phyloP scores from a whole-genome alignment of 2,888 invertebrate genomes.

The Lycaena phlaeas region DNA sequence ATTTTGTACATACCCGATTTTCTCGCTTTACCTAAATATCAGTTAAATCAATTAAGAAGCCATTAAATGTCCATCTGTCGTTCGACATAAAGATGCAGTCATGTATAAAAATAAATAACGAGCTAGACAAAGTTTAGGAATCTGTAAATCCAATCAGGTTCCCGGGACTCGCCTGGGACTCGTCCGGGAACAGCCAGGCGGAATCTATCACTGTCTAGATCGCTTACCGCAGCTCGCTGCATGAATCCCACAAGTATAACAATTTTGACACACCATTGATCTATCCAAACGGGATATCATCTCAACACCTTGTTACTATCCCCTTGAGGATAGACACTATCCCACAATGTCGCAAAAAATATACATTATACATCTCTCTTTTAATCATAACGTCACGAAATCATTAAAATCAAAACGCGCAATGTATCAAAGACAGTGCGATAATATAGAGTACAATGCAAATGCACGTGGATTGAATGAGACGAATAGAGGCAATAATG shows the following conservation, averaged over 20 bases:
- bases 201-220: conserved; percentile 62
- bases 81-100: no score
- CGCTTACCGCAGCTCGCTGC: conserved; percentile 39
- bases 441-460: conserved; percentile 5
- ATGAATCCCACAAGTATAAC: conserved; percentile 62
- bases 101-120: neutral
- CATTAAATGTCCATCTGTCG: no score
- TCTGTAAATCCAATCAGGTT: conserved; percentile 16
- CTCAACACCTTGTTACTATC: conserved; percentile 53
- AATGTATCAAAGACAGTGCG: conserved; percentile 15
- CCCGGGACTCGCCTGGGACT: conserved; percentile 16
- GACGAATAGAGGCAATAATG: conserved; percentile 18
- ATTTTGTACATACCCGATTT: no score
- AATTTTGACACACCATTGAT: conserved; percentile 69
- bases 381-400: conserved; percentile 7
- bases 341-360: neutral
- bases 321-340: conserved; percentile 42
- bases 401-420: conserved; percentile 5
- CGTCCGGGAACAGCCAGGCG: conserved; percentile 24
- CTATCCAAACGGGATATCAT: conserved; percentile 51
- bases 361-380: conserved; percentile 21
- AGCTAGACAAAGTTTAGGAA: conserved; percentile 4
- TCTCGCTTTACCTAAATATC: no score
- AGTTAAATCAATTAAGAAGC: no score
- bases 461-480: conserved; percentile 8